These are phyloP conservation scores for Nomada ruficornis DNA, from an alignment of 2,888 invertebrate genomes.

Conservation along the genomic window DNA sequence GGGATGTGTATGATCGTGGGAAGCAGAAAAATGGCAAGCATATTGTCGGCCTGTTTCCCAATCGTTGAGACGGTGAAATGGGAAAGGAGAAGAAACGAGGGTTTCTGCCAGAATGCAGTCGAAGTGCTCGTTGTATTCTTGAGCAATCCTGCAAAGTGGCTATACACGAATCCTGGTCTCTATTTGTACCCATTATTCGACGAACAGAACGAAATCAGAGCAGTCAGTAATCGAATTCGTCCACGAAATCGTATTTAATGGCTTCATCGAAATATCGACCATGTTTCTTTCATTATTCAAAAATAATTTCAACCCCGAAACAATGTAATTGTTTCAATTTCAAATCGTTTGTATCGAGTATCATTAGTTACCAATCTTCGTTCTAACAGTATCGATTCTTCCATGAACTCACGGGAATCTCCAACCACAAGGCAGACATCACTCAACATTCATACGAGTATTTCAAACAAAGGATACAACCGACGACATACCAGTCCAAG, in stretches of 20 bases:
- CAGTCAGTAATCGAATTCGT: not conserved
- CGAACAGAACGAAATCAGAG: not conserved
- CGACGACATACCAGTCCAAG: slow-evolving; percentile 39
- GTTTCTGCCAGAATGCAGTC: slow-evolving; percentile 39
- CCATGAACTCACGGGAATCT: slow-evolving; percentile 2
- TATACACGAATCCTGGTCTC: not conserved
- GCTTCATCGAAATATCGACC: not conserved
- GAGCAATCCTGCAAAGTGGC: slow-evolving; percentile 47
- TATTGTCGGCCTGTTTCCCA: slow-evolving; percentile 50
- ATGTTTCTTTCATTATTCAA: not conserved
- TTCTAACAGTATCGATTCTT: not conserved
- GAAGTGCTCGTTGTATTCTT: slow-evolving; percentile 19
- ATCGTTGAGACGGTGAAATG: slow-evolving; percentile 28
- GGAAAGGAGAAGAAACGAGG: slow-evolving; percentile 16
- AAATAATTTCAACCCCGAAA: not conserved
- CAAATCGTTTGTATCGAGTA: not conserved
- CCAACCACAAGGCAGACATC: slow-evolving; percentile 7
- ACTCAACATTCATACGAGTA: not conserved
- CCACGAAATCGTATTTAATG: too few relatives aligned
- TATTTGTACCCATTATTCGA: slow-evolving; percentile 7
- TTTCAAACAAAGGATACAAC: slow-evolving; percentile 11
- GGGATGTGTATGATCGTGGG: slow-evolving; percentile 42
- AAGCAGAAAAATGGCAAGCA: slow-evolving; percentile 51
- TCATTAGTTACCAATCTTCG: not conserved
- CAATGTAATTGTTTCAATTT: not conserved